phyloP scores from a whole-genome alignment of 2,888 invertebrate genomes.

The Hypsopygia costalis region DNA sequence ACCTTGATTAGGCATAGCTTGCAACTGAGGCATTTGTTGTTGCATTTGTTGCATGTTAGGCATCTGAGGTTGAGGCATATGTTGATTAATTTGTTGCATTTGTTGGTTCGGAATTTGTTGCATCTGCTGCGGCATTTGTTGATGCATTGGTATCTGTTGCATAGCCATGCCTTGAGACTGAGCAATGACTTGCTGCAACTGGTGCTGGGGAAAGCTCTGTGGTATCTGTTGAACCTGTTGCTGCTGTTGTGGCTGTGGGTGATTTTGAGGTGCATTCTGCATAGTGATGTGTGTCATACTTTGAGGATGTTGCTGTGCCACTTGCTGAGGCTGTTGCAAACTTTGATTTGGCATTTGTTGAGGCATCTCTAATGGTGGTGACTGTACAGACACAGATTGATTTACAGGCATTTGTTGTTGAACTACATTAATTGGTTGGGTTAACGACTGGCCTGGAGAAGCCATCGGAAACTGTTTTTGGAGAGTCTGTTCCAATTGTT shows the following conservation, averaged over 20 bases:
- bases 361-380: constrained; percentile 74
- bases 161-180: constrained; percentile 73
- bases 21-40: constrained; percentile 75
- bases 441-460: constrained; percentile 74
- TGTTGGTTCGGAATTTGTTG: constrained; percentile 76
- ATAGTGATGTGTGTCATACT: constrained; percentile 76
- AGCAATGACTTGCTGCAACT: constrained; percentile 74
- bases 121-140: constrained; percentile 76
- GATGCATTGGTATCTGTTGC: constrained; percentile 78
- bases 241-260: constrained; percentile 60
- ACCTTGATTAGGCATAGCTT: constrained; percentile 67
- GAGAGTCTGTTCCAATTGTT: constrained; percentile 72
- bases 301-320: constrained; percentile 72
- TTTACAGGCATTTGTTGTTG: constrained; percentile 69
- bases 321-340: constrained; percentile 62
- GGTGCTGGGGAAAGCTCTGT: constrained; percentile 77
- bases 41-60: constrained; percentile 75
- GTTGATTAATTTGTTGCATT: constrained; percentile 76
- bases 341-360: constrained; percentile 73
- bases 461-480: constrained; percentile 77
- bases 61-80: constrained; percentile 69
- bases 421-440: constrained; percentile 68
- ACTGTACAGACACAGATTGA: constrained; percentile 72
- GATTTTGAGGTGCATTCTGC: constrained; percentile 62
- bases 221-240: constrained; percentile 76